Evolutionary conservation across 2,113 vertebrate genomes (phyloP), one percentile per base, ranked within the genome.

Genomic region (Sorex araneus): DNA sequence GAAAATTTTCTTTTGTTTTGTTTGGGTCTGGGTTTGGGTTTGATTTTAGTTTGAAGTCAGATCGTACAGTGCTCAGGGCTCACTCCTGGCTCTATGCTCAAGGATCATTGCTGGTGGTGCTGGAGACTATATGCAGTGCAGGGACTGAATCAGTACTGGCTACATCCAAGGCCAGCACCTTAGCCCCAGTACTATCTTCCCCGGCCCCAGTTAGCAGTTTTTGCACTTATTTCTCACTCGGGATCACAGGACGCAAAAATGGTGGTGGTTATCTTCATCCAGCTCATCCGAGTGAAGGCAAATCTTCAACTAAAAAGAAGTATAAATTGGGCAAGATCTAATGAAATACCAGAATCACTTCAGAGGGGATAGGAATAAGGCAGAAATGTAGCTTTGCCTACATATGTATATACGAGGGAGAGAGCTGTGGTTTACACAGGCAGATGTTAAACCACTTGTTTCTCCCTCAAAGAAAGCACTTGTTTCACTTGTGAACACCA

Each of bases 311-410:
- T 34, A 15, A 21, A 71, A 95, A 92, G 91, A 64, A 43, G 66
- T 69, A 63, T 92, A 92, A 93, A 73, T 25, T 21, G 79, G 47
- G 76, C 45, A 92, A 94, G 32, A 75, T 32, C 25, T 81, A 28
- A 90, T 40, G 69, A 92, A 93, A 83, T 69, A 25, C 28, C 69
- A 84, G 74, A 60, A 47, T 74, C 34, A 90, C 40, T 94, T 86
- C 85, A 84, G 79, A 94, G 75, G 73, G 15, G 6, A 36, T 15
- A 11, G 47, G 47, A 9, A 6, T 45, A 43, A 43, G 40, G 21
- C 28, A 85, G 47, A 88, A 89, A 30, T 28, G 40, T 1, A 79
- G 47, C 15, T 80, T 67, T 93, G 69, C 54, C 3, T 11, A 66
- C 25, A 30, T 11, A 30, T 28, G 27, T 10, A 66, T 10, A 30